Evolutionary conservation across 2,888 invertebrate species (phyloP), one percentile per base, ranked within the genome.

Genomic region (Cynaeus angustus): DNA sequence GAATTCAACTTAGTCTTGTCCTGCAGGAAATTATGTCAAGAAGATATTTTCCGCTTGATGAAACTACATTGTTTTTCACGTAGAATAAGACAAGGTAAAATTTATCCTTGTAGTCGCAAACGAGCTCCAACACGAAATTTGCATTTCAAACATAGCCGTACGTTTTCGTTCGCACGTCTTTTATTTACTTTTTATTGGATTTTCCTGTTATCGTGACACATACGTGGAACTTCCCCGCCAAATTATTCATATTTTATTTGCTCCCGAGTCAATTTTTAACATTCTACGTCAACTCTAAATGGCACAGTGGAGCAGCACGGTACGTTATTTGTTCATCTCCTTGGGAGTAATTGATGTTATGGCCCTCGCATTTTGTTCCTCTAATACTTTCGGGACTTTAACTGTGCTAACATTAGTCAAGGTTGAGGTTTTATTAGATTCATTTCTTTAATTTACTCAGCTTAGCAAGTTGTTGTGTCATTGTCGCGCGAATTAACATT

Each of bases 101-200:
- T 62, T 48, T 62, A 62, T 62, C 37, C 50, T 33, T 46, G 30
- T 50, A 50, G 46, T 12, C 30, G 21, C 58, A 58, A 45, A 58
- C 58, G 61, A 61, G 61, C 33, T 33, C 9, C 61, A 48, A 41
- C 38, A 62, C 52, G 38, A 52, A 62, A 62, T 62, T 62, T 62
- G 38, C 62, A 62, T 62, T 50, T 62, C 38, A 62, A 62, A 62
- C 37, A n/a, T 14, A 41, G 41, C 33, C 52, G 52, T 48, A 61
- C 46, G 46, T 61, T 61, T 61, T 46, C 33, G 48, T 21, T 61
- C 46, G 61, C 33, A 46, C 37, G 46, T 33, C 33, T 48, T 61
- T 61, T 61, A 61, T 61, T 61, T 61, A 37, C 30, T 61, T 61
- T 59, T 28, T 59, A 59, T 56, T 43, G 41, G 43, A 56, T 56